Percentiles rank a stretch among this genome's conserved stretches.
These are phyloP conservation scores for Nowickia ferox DNA, from an alignment of 2,888 invertebrate genomes.

Conservation along the genomic window DNA sequence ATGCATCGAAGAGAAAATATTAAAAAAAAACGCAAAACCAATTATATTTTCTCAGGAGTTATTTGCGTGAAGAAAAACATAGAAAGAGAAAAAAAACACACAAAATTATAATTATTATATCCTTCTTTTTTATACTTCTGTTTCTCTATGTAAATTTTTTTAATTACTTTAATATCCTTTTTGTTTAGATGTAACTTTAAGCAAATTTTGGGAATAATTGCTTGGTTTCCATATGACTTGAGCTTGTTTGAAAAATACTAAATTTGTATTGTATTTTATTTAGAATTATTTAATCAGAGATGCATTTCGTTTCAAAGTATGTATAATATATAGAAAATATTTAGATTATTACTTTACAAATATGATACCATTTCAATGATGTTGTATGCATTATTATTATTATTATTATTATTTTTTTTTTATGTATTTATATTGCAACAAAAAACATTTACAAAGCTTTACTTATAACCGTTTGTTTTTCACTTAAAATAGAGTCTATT, in stretches of 20 bases:
- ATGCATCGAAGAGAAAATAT: constrained; percentile 17
- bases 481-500: constrained; percentile 52
- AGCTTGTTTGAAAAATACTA: constrained; percentile 61
- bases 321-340: constrained; percentile 71
- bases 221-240: constrained; percentile 65
- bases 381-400: neutral
- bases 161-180: constrained; percentile 35
- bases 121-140: constrained; percentile 16
- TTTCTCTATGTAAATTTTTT: neutral
- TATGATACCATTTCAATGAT: constrained; percentile 60
- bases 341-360: constrained; percentile 68
- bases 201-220: constrained; percentile 54
- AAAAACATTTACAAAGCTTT: constrained; percentile 72
- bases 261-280: constrained; percentile 48
- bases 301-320: constrained; percentile 35
- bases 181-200: constrained; percentile 42
- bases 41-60: neutral
- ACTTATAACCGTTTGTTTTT: constrained; percentile 47
- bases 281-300: constrained; percentile 49
- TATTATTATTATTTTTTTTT: constrained; percentile 8
- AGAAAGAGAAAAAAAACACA: neutral
- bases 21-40: neutral
- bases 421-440: constrained; percentile 67
- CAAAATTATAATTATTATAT: constrained; percentile 32
- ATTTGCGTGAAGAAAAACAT: neutral